Conservation (phyloP, 2,797 vertebrate species). For the Lagorchestes hirsutus region DNA sequence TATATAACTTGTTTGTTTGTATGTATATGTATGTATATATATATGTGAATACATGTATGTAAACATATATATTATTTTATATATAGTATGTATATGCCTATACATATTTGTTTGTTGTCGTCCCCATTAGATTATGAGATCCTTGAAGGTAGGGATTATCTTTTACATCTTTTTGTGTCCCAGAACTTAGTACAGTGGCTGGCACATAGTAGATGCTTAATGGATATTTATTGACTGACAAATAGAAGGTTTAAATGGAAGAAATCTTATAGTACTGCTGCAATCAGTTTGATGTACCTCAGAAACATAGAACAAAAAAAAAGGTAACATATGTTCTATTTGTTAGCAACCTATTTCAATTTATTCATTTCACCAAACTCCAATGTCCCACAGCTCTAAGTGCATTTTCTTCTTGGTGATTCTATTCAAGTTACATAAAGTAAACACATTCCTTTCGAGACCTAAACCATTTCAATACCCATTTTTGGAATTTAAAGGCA, state of each 20-base stretch:
- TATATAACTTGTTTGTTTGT: background rate
- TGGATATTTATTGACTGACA: background rate
- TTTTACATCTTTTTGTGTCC: background rate
- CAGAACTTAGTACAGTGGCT: background rate
- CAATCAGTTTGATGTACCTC: background rate
- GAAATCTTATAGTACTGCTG: background rate
- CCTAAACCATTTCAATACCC: background rate
- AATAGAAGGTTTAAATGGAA: background rate
- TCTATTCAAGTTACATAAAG: background rate
- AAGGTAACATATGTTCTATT: background rate
- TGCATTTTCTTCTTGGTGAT: background rate
- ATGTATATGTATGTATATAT: background rate
- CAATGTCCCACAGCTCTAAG: background rate
- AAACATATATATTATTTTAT: too few species aligned
- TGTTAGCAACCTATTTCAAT: background rate
- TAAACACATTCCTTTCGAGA: background rate
- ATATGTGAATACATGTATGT: background rate
- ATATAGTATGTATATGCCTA: background rate
- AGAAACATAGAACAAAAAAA: background rate
- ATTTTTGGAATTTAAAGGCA: background rate
- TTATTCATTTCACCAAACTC: background rate
- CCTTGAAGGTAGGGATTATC: background rate
- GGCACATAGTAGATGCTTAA: background rate
- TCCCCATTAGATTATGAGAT: background rate
- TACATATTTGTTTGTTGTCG: background rate